These are phyloP conservation scores for Elgaria multicarinata DNA, from an alignment of 2,113 vertebrate species.

Conservation along the genomic window DNA sequence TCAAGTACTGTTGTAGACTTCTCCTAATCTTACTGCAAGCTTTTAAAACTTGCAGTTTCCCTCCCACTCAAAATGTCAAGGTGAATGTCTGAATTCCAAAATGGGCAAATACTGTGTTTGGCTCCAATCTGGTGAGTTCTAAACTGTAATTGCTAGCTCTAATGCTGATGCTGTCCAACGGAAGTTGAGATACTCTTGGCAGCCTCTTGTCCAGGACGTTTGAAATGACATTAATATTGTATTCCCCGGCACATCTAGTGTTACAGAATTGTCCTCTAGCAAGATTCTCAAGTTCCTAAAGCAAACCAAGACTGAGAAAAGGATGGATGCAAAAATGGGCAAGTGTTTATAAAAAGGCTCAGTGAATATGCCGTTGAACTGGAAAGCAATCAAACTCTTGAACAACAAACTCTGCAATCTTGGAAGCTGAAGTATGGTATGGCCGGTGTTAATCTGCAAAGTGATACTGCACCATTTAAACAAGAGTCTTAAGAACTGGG, in stretches of 20 bases:
- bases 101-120: neutral
- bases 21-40: neutral
- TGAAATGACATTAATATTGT: neutral
- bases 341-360: neutral
- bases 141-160: neutral
- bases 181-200: neutral
- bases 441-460: slow-evolving; percentile 25
- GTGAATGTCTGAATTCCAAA: slow-evolving; percentile 3
- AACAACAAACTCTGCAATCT: slow-evolving; percentile 29
- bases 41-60: neutral
- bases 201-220: neutral
- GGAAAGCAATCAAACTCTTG: neutral
- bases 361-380: neutral
- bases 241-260: neutral
- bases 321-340: neutral
- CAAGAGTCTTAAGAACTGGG: slow-evolving; percentile 34
- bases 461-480: neutral
- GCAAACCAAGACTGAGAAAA: neutral
- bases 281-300: neutral
- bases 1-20: neutral
- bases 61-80: neutral
- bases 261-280: neutral
- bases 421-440: slow-evolving; percentile 5
- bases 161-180: too few relatives aligned
- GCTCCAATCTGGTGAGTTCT: neutral